These are phyloP conservation scores for Sander vitreus DNA, from an alignment of 2,113 vertebrate species.

Conservation along the genomic window DNA sequence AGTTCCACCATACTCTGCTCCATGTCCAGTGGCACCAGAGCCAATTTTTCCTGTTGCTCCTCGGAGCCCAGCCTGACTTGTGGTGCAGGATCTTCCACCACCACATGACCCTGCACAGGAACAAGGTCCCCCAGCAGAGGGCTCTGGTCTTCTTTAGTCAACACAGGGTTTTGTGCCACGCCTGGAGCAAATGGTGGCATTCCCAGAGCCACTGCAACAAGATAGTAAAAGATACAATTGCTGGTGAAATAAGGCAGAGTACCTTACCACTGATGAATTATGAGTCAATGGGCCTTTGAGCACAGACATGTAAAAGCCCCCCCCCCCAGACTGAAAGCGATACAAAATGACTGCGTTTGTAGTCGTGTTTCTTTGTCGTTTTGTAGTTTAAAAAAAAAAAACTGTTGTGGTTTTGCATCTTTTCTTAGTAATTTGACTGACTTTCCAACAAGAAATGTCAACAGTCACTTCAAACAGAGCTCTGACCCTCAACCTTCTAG, in stretches of 20 bases:
- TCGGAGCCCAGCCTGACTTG: background rate
- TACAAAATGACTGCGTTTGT: background rate
- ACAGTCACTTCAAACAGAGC: background rate
- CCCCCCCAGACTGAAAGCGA: background rate
- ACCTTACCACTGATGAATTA: background rate
- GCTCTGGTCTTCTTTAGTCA: constrained; percentile 3
- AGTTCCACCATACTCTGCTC: background rate
- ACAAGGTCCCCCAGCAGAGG: constrained; percentile 45
- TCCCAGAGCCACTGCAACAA: constrained; percentile 63
- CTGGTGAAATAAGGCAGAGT: background rate
- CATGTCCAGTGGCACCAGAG: background rate
- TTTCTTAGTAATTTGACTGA: background rate
- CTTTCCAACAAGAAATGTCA: background rate
- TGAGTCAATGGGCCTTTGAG: background rate
- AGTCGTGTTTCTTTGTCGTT: background rate
- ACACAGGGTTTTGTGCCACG: background rate
- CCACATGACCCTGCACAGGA: constrained; percentile 64
- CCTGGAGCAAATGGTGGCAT: constrained; percentile 2
- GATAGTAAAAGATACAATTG: background rate
- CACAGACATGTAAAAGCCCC: background rate
- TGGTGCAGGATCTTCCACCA: constrained; percentile 58
- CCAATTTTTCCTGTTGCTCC: constrained; percentile 3
- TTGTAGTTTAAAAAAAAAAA: background rate
- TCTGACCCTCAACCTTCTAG: background rate
- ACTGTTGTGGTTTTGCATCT: background rate